Base-by-base conservation (phyloP, 2,888 invertebrate species). In the Pterostichus madidus region DNA sequence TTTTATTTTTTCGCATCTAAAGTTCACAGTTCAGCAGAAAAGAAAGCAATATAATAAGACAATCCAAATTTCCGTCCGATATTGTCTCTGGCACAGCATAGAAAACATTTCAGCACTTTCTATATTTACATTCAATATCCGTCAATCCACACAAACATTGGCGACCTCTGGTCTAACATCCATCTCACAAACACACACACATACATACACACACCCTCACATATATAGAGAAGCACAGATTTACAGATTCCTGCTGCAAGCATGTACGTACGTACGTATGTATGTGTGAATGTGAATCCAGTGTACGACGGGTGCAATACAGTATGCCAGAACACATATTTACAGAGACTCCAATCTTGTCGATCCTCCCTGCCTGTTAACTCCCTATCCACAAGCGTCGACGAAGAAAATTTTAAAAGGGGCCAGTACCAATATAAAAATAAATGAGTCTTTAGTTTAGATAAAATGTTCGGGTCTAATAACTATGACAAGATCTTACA, bases 331-430 rank as follows among this genome's bases (percentile, higher is more conserved):
- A 56, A 53, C 35, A 76, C 76, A 76, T 76, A 76, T 76, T 76
- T 76, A 56, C 76, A 15, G n/a, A 76, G 76, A 76, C 76, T 76
- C 52, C 76, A 76, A 76, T 76, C 76, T 76, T 76, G 53, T 76
- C 68, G 68, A 56, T 17, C 56, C 56, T 56, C 56, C 15, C 56
- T 56, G 56, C 13, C 52, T n/a, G 52, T 52, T 52, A 11, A 6
- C n/a, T 31, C 35, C 39, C 39, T 39, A 39, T 39, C 39, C 39
- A 39, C 5, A 39, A 39, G 39, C 39, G 39, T 8, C 39, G 39
- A 39, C 39, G 1, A 6, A 8, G 5, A 1, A 8, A 39, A 8
- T 39, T 39, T 39, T 5, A 39, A n/a, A 1, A 39, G 39, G 39
- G 39, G 24, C 3, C 39, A 8, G 39, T 6, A 39, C n/a, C n/a